Base-by-base conservation (phyloP, 2,113 vertebrate species). In the Lampris megalopsis region DNA sequence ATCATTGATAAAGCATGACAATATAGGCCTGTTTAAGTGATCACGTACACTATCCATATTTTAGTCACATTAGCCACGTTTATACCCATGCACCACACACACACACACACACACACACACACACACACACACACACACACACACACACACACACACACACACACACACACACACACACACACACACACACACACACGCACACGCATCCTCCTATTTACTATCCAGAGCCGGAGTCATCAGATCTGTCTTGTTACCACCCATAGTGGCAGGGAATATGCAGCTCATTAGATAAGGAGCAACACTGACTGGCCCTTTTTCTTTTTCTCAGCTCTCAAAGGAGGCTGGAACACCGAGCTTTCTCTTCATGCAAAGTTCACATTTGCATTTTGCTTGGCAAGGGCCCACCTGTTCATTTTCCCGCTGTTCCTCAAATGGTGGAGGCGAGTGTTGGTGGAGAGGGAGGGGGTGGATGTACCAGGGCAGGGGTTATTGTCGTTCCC, bases 321-420 rank as follows among this genome's bases (percentile, higher is more conserved):
- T 74, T 70, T 71, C 54, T 48, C 69, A 57, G 56, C 71, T 57
- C 79, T 80, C 75, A 71, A 60, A 83, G 79, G 75, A 86, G 80
- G 89, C 82, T 74, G n/a, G 50, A 75, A 63, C 80, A 81, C 78
- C 76, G 68, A 78, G 79, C 80, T 58, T 58, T 79, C 75, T 80
- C 53, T 37, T 13, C 72, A 52, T 86, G 84, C 77, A 93, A 93
- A 92, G 93, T 93, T 93, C 88, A 93, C 89, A 92, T 93, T 93
- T 90, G 87, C 91, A 94, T 93, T 88, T 84, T 69, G 68, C 62
- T 81, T 75, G 70, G 43, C 71, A 54, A 62, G 54, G 24, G 61
- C 47, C 35, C 70, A 75, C 69, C 71, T 77, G 68, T 57, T 79
- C 58, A 58, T 35, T 56, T 8, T 54, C 45, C 37, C 68, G 5